These are phyloP conservation scores for Daktulosphaira vitifoliae DNA, from an alignment of 1,140 invertebrate genomes.

Conservation along the genomic window DNA sequence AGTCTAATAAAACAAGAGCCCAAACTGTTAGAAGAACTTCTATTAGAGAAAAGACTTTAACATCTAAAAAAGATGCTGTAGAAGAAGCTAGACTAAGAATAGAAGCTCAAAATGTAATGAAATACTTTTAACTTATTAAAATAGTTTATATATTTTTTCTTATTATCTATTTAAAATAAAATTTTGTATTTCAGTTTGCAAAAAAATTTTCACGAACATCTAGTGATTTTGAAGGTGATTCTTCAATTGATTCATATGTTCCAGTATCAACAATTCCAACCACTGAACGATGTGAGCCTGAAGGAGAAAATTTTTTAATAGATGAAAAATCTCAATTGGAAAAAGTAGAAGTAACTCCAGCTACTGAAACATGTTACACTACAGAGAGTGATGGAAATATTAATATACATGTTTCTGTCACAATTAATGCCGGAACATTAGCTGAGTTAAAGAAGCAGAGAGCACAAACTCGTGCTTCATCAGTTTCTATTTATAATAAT, in stretches of 20 bases:
- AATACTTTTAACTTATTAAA: not conserved
- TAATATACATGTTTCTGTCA: conserved; percentile 71
- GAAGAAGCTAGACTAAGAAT: conserved; percentile 75
- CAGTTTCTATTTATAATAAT: conserved; percentile 23
- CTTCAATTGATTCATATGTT: conserved; percentile 17
- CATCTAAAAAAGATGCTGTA: conserved; percentile 88
- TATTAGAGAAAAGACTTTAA: conserved; percentile 84
- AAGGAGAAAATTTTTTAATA: conserved; percentile 12
- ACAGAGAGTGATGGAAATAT: conserved; percentile 75
- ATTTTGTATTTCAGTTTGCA: conserved; percentile 21
- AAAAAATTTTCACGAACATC: conserved; percentile 16
- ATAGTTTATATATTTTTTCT: not conserved
- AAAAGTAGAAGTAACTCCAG: conserved; percentile 38
- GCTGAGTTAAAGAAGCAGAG: conserved; percentile 85
- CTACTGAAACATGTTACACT: conserved; percentile 43
- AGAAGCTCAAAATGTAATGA: conserved; percentile 55
- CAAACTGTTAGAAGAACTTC: conserved; percentile 88
- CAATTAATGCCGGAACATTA: conserved; percentile 56
- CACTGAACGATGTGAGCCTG: conserved; percentile 8
- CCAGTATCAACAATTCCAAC: conserved; percentile 8
- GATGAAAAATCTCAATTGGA: conserved; percentile 5
- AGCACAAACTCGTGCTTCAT: conserved; percentile 55
- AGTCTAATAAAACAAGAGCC: conserved; percentile 50
- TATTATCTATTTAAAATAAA: not conserved
- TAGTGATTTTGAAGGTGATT: conserved; percentile 26